These are phyloP conservation scores for Furcula furcula DNA, from an alignment of 2,888 invertebrate genomes.

Conservation along the genomic window DNA sequence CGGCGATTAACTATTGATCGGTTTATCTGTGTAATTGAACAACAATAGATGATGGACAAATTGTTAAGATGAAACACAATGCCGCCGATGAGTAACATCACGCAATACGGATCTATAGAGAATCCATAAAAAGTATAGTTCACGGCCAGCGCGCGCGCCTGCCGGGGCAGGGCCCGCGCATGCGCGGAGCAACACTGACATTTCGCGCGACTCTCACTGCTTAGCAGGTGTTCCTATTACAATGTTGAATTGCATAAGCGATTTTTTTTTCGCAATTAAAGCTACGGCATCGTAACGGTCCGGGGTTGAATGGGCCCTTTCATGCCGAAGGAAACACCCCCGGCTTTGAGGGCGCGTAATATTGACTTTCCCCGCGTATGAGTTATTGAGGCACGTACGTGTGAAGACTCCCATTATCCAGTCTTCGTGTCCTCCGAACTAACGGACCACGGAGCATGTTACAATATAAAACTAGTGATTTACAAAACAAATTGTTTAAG, in stretches of 20 bases:
- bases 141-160: conserved; percentile 50
- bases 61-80: conserved; percentile 50
- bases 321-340: conserved; percentile 46
- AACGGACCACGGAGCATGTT: conserved; percentile 48
- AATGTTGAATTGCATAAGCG: conserved; percentile 42
- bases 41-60: conserved; percentile 43
- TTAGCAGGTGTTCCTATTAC: conserved; percentile 58
- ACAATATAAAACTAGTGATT: conserved; percentile 66
- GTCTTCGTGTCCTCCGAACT: conserved; percentile 62
- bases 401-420: conserved; percentile 53
- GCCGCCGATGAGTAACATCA: conserved; percentile 49
- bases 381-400: conserved; percentile 27
- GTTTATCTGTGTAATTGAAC: conserved; percentile 23
- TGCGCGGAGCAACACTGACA: conserved; percentile 66
- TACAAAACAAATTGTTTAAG: conserved; percentile 71
- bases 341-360: conserved; percentile 43
- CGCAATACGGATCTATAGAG: conserved; percentile 63
- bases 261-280: conserved; percentile 59
- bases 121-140: conserved; percentile 70
- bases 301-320: conserved; percentile 54
- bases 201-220: conserved; percentile 44
- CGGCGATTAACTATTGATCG: conserved; percentile 28
- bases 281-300: conserved; percentile 54
- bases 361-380: conserved; percentile 46
- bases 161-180: conserved; percentile 24